Evolutionary conservation across 2,797 vertebrate genomes (phyloP), one percentile per base, ranked within the genome.

Genomic region (Neoniphon sammara): DNA sequence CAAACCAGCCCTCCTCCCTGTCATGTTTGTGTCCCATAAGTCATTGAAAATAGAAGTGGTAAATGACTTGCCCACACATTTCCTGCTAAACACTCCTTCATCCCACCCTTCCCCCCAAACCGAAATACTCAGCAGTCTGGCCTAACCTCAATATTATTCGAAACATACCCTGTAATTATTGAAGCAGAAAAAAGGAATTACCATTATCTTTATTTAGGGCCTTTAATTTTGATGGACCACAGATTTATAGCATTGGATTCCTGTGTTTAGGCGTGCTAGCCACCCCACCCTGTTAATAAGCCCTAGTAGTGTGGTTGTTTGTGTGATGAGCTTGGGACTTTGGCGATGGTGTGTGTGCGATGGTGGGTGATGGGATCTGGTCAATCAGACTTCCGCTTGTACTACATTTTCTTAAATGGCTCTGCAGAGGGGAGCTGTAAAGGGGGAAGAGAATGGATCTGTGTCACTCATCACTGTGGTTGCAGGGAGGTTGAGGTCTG

Each of bases 151-250:
- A 84, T 88, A 89, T 91, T 90, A 90, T 87, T 90, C 82, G 78
- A 75, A 84, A 81, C 80, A 70, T 63, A 84, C 81, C 87, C 90
- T 93, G 87, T 91, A 89, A 93, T 91, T 91, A 91, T 91, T 90
- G 88, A 84, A 77, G 87, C 80, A 75, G 80, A 82, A 81, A 91
- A 89, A 83, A 87, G 89, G 82, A 90, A 86, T 89, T 80, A 89
- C 84, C 86, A 90, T 91, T 90, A 91, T 92, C 90, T 87, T 87
- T 89, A 89, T 90, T 89, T 87, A 87, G 87, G 83, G 77, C 85
- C 90, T 91, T 91, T 91, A 66, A 92, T 91, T 92, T 87, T 75
- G 84, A 90, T 79, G 87, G 77, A 85, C 87, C 90, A 88, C 90
- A 91, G 91, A 90, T 91, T 91, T 89, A 88, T 83, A 66, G 88